Conservation (phyloP, 1,140 invertebrate genomes). For the Zaprionus camerounensis region DNA sequence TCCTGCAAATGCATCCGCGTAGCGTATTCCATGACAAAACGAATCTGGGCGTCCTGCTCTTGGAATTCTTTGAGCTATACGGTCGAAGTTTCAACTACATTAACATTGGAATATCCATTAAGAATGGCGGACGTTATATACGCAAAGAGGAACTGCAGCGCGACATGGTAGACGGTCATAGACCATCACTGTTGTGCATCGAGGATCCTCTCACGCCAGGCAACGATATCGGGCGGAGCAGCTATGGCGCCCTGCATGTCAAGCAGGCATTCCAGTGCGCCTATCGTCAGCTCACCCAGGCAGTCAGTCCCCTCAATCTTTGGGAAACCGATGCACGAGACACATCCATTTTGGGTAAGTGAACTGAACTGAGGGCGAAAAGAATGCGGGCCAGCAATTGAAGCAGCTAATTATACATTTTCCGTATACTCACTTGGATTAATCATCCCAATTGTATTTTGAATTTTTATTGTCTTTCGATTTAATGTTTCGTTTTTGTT, state of each 20-base stretch:
- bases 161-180: constrained; percentile 96
- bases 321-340: constrained; percentile 85
- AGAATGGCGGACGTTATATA: constrained; percentile 96
- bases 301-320: constrained; percentile 88
- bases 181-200: constrained; percentile 97
- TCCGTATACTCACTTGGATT: not conserved
- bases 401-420: not conserved
- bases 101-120: constrained; percentile 96
- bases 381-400: not conserved
- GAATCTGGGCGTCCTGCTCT: constrained; percentile 97
- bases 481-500: not conserved
- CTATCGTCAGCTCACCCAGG: constrained; percentile 93
- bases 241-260: constrained; percentile 95
- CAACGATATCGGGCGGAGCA: constrained; percentile 98
- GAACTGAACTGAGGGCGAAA: no score
- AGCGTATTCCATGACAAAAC: constrained; percentile 87
- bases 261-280: constrained; percentile 98
- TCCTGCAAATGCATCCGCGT: constrained; percentile 91
- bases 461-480: not conserved
- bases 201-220: constrained; percentile 98
- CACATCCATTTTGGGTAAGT: constrained; percentile 80
- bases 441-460: not conserved
- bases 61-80: constrained; percentile 99
- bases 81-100: constrained; percentile 98
- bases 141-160: constrained; percentile 97